Evolutionary conservation across 1,140 invertebrate genomes (phyloP).

Genomic region (Bombus affinis): DNA sequence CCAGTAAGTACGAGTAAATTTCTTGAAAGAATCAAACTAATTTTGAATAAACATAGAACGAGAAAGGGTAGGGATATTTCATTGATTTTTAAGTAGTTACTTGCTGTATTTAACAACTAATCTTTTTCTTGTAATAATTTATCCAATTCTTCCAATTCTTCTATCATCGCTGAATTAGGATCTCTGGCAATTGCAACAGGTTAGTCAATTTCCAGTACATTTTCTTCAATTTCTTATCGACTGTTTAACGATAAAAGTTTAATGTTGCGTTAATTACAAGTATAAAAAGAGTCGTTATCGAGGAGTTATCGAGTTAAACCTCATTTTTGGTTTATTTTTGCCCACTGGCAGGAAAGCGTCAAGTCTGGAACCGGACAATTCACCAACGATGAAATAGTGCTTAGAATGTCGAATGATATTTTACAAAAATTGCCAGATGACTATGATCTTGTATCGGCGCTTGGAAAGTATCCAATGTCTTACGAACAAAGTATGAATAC

Average conservation of each 20-base stretch:
- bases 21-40: neutral
- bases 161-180: constrained; percentile 68
- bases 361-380: constrained; percentile 76
- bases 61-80: no score
- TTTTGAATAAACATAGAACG: neutral
- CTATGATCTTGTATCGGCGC: constrained; percentile 87
- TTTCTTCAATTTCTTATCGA: no score
- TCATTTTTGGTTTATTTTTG: neutral
- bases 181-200: constrained; percentile 75
- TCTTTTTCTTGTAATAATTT: neutral
- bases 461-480: constrained; percentile 90
- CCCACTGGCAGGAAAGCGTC: constrained; percentile 74
- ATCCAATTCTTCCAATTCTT: constrained; percentile 30
- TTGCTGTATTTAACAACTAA: constrained; percentile 32
- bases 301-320: neutral
- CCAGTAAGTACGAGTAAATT: neutral
- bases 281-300: no score
- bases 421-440: constrained; percentile 88
- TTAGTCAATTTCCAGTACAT: neutral
- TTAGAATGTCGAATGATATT: constrained; percentile 88
- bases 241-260: no score
- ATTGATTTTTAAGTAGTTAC: no score
- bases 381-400: constrained; percentile 88
- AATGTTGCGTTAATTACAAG: no score
- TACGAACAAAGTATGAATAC: constrained; percentile 96